Evolutionary conservation across 2,113 vertebrate genomes (phyloP).

Genomic region (Smithornis capensis): DNA sequence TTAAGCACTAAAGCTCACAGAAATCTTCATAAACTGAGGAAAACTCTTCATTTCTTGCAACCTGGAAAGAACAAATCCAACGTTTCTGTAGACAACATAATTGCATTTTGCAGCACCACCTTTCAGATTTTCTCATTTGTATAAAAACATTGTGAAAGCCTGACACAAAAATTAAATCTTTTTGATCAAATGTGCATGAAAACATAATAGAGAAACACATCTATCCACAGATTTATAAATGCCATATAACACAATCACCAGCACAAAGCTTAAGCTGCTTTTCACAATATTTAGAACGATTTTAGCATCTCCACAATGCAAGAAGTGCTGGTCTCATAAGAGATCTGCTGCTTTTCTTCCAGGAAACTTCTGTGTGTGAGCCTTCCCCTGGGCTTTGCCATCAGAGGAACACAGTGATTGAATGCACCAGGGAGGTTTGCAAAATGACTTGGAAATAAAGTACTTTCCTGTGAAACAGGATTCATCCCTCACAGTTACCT

Average conservation of each 20-base stretch:
- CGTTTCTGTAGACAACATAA: not conserved
- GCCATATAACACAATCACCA: not conserved
- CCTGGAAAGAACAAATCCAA: not conserved
- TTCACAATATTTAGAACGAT: not conserved
- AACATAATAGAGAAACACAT: not conserved
- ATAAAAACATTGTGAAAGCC: not conserved
- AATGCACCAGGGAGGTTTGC: not conserved
- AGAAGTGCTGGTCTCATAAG: not conserved
- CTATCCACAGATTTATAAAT: not conserved
- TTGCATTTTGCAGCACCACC: not conserved
- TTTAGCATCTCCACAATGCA: not conserved
- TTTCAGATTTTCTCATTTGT: not conserved
- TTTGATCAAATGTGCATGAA: not conserved
- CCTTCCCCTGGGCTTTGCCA: not conserved
- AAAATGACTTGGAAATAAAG: not conserved
- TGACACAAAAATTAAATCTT: not conserved
- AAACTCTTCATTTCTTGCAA: not conserved
- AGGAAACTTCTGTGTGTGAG: not conserved
- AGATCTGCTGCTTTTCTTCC: not conserved
- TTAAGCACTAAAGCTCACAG: not conserved
- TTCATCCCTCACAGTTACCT: not conserved
- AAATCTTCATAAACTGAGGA: not conserved
- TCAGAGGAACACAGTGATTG: not conserved
- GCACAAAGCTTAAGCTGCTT: not conserved
- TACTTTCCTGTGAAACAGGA: not conserved